Conservation (phyloP, 2,797 vertebrate species). For the Pangasius sanitwongsei region DNA sequence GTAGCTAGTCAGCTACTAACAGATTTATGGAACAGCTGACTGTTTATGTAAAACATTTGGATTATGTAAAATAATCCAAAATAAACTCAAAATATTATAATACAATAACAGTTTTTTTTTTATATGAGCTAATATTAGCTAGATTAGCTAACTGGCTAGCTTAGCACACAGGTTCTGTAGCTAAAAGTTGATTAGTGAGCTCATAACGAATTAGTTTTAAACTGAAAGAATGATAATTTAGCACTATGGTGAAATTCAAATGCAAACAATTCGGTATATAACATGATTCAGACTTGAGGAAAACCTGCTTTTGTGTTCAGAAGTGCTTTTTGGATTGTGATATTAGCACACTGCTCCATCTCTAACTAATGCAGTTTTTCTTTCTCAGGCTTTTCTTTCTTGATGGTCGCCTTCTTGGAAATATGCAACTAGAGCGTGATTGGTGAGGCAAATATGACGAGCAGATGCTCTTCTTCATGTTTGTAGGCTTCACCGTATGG, state of each 20-base stretch:
- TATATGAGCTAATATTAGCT: not conserved
- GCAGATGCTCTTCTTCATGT: slow-evolving; percentile 15
- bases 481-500: not conserved
- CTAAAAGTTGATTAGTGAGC: not conserved
- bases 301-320: not conserved
- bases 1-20: not conserved
- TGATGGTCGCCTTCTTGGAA: not conserved
- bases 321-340: not conserved
- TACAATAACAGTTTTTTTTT: not conserved
- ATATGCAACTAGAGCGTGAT: not conserved
- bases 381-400: not conserved
- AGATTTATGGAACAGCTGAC: not conserved
- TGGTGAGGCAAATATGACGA: not conserved
- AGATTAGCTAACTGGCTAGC: not conserved
- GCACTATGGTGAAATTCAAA: not conserved
- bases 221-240: not conserved
- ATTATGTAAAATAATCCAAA: not conserved
- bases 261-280: not conserved
- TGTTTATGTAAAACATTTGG: too few relatives aligned
- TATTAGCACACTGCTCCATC: not conserved
- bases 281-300: not conserved
- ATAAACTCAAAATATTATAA: not conserved
- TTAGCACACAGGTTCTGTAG: not conserved
- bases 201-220: not conserved
- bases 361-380: not conserved